These are phyloP conservation scores for Microtus richardsoni DNA, from an alignment of 2,113 vertebrate species.

Conservation along the genomic window DNA sequence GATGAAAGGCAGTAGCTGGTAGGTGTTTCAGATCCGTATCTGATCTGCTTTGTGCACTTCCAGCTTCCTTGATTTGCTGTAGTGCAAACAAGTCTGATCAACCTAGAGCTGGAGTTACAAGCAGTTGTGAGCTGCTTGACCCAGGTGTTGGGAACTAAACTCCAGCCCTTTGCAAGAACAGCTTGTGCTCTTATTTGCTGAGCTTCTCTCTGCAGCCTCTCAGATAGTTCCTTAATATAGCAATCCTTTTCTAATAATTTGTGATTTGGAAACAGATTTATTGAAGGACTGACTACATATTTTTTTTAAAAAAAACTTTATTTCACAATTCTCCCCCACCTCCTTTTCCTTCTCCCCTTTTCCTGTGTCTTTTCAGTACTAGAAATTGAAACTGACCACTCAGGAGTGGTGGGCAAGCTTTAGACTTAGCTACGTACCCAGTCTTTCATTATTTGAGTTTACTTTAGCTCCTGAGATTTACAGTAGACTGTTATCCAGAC, in stretches of 20 bases:
- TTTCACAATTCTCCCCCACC: background rate
- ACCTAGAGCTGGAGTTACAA: background rate
- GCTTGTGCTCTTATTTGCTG: background rate
- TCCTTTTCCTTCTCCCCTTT: background rate
- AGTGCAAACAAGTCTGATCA: background rate
- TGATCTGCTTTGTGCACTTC: background rate
- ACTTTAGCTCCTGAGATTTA: conserved; percentile 11
- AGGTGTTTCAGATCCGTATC: background rate
- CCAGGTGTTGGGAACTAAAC: too few relatives aligned
- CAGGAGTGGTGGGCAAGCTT: background rate
- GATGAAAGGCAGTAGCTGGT: background rate
- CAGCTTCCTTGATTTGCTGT: background rate
- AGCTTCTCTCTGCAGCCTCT: background rate
- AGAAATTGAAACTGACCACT: background rate
- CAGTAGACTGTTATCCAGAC: background rate
- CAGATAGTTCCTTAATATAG: background rate
- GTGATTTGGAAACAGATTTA: background rate
- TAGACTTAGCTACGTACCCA: background rate
- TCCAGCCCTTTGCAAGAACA: background rate
- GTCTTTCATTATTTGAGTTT: background rate
- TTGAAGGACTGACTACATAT: background rate
- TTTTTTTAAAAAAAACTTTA: conserved; percentile 2
- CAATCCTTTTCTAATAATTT: conserved; percentile 26
- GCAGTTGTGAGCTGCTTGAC: background rate
- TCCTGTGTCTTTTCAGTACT: background rate